A percentile compares a stretch with the other conserved stretches of the same genome.
phyloP scores from a whole-genome alignment of 1,140 invertebrate genomes.

The Penaeus chinensis region DNA sequence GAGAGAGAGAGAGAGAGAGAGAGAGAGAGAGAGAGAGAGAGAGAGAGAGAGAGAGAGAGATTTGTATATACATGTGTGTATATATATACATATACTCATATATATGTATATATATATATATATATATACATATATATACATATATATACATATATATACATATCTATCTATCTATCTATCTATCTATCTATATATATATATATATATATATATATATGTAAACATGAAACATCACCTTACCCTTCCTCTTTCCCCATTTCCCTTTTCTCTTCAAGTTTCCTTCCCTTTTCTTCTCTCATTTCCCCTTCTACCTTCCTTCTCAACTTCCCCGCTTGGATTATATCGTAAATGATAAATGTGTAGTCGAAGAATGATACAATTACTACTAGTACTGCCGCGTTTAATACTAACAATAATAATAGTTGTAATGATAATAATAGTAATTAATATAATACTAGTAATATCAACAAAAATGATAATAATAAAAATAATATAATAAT shows the following conservation, averaged over 20 bases:
- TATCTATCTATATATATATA: slow-evolving; percentile 13
- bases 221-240: not conserved
- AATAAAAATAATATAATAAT: too few species aligned
- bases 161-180: not conserved
- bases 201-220: not conserved
- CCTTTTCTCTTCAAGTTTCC: not conserved
- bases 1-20: too few species aligned
- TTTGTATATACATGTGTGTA: slow-evolving; percentile 10
- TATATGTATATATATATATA: slow-evolving; percentile 16
- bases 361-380: too few species aligned
- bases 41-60: too few species aligned
- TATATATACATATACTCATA: not conserved
- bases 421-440: too few species aligned
- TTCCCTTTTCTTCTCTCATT: not conserved
- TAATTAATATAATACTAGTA: too few species aligned
- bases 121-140: slow-evolving; percentile 18
- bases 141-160: slow-evolving; percentile 10
- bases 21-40: too few species aligned
- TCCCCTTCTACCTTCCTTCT: not conserved
- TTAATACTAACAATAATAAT: too few species aligned
- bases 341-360: too few species aligned
- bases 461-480: too few species aligned
- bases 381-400: too few species aligned
- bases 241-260: not conserved
- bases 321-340: too few species aligned